Evolutionary conservation across 2,797 vertebrate genomes (phyloP).

Genomic region (Halcyon smyrnensis): DNA sequence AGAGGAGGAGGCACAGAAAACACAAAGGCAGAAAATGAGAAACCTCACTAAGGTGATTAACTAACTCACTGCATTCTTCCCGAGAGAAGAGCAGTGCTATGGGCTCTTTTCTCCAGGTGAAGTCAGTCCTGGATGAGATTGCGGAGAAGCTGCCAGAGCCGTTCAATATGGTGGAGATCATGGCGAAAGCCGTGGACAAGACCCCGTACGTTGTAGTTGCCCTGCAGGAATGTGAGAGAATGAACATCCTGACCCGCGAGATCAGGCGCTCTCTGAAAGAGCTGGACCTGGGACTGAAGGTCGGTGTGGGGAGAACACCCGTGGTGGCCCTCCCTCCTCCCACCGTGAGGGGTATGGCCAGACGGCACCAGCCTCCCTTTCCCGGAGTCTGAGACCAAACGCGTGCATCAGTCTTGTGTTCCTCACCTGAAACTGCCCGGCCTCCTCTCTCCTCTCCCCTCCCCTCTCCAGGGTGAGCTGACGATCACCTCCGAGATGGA

Average conservation of each 20-base stretch:
- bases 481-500: constrained; percentile 79
- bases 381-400: rapidly evolving
- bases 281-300: constrained; percentile 79
- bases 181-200: constrained; percentile 70
- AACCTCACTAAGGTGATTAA: background rate
- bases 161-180: constrained; percentile 78
- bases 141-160: constrained; percentile 74
- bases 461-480: constrained; percentile 72
- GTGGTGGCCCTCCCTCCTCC: background rate
- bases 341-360: rapidly evolving
- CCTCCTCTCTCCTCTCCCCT: too few species aligned
- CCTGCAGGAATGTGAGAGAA: constrained; percentile 83
- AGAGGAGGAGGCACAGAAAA: background rate
- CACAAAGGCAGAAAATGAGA: background rate
- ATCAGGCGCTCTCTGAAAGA: constrained; percentile 80
- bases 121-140: constrained; percentile 77
- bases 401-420: rapidly evolving
- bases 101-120: constrained; percentile 66
- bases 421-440: background rate
- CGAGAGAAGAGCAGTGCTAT: background rate
- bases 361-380: background rate
- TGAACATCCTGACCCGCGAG: constrained; percentile 78
- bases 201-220: constrained; percentile 80
- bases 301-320: background rate
- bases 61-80: background rate